phyloP scores from a whole-genome alignment of 2,888 invertebrate species.

The Agrochola lychnidis region DNA sequence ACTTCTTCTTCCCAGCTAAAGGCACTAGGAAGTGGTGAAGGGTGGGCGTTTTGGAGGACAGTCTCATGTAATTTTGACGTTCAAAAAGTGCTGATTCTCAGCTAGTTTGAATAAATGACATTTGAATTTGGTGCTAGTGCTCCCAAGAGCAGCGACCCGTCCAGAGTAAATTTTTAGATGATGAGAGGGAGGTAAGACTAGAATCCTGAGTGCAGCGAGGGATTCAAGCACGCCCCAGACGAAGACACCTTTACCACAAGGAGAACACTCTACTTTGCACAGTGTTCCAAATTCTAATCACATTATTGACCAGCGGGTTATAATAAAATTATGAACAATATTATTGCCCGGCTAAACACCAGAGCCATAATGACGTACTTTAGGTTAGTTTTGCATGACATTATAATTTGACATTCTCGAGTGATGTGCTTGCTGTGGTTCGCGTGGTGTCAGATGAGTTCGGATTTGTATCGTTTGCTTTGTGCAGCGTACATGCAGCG shows the following conservation, averaged over 20 bases:
- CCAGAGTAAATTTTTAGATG: neutral
- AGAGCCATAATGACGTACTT: neutral
- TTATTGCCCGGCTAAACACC: neutral
- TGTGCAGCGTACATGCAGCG: slow-evolving; percentile 89
- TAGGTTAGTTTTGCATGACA: neutral
- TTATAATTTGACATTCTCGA: neutral
- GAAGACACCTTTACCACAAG: neutral
- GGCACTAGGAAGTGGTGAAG: too few relatives aligned
- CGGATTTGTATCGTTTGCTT: neutral
- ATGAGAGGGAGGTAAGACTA: neutral
- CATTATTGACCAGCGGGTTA: neutral
- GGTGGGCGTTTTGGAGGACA: too few relatives aligned
- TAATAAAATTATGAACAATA: neutral
- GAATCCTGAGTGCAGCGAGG: neutral
- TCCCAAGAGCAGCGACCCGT: neutral
- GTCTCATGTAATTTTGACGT: too few relatives aligned
- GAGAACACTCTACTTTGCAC: neutral
- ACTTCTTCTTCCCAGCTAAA: too few relatives aligned
- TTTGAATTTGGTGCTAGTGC: neutral
- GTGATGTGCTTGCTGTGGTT: neutral
- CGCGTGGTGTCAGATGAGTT: neutral
- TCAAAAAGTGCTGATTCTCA: too few relatives aligned
- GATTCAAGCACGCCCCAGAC: neutral
- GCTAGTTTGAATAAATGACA: too few relatives aligned
- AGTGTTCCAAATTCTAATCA: neutral